Evolutionary conservation across 2,888 invertebrate genomes (phyloP).

Genomic region (Tachystola acroxantha): DNA sequence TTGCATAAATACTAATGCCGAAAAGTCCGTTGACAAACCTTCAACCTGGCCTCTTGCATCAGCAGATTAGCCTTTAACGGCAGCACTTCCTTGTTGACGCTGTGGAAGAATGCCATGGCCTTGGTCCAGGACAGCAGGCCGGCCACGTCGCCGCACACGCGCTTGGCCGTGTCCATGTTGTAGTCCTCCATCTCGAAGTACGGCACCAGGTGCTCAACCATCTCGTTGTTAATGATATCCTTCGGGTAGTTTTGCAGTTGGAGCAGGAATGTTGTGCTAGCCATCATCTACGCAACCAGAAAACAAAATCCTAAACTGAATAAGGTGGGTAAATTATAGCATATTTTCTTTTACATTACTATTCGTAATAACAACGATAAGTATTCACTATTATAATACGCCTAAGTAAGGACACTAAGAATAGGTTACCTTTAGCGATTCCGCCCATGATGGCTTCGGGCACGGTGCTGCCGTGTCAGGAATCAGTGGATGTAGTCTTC

Average conservation of each 20-base stretch:
- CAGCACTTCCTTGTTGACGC: slow-evolving; percentile 97
- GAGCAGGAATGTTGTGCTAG: slow-evolving; percentile 93
- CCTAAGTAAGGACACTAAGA: too few species aligned
- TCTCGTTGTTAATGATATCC: slow-evolving; percentile 97
- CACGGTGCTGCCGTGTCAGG: slow-evolving; percentile 89
- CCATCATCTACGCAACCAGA: slow-evolving; percentile 86
- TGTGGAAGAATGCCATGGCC: slow-evolving; percentile 96
- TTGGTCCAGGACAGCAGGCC: slow-evolving; percentile 97
- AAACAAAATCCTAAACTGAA: not conserved
- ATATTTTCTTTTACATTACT: too few species aligned
- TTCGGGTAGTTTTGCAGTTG: slow-evolving; percentile 97
- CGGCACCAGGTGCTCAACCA: slow-evolving; percentile 94
- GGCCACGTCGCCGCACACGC: slow-evolving; percentile 98
- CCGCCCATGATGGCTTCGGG: slow-evolving; percentile 97
- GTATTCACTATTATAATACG: too few species aligned
- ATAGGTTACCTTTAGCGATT: slow-evolving; percentile 93
- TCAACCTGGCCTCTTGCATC: slow-evolving; percentile 92
- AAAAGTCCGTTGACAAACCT: slow-evolving; percentile 49
- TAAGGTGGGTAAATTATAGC: too few species aligned
- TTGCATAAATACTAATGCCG: too few species aligned
- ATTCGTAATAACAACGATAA: too few species aligned
- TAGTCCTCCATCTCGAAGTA: slow-evolving; percentile 98
- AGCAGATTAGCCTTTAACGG: slow-evolving; percentile 95
- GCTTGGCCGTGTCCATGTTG: slow-evolving; percentile 96
- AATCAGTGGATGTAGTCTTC: slow-evolving; percentile 89